Evolutionary conservation across 1,140 invertebrate genomes (phyloP).

Genomic region (Apis cerana): DNA sequence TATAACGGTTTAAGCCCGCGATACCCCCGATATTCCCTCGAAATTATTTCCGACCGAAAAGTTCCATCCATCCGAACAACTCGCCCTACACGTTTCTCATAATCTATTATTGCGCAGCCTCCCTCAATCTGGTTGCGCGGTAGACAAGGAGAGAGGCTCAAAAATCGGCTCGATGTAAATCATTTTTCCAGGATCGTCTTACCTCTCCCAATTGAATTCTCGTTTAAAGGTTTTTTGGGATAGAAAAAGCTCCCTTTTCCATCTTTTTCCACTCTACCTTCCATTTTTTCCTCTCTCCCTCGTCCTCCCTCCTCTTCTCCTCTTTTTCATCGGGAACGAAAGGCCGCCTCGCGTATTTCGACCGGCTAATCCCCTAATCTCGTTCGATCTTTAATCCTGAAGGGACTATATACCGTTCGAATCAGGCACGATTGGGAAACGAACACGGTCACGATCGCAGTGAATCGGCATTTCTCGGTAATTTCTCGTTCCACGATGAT

Average conservation of each 20-base stretch:
- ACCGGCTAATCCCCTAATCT: slow-evolving; percentile 32
- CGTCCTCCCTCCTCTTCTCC: not conserved
- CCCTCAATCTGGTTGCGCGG: not conserved
- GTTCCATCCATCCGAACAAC: no score
- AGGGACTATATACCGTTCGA: not conserved
- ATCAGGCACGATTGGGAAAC: not conserved
- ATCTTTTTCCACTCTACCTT: no score
- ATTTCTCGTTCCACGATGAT: not conserved
- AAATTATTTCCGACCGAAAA: not conserved
- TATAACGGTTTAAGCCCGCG: not conserved
- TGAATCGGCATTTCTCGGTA: not conserved
- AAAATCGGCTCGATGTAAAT: not conserved
- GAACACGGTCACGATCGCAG: no score
- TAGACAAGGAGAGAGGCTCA: not conserved
- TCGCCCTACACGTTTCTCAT: not conserved
- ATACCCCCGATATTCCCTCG: no score
- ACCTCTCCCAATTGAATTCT: not conserved
- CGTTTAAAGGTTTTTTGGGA: not conserved
- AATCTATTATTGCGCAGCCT: not conserved
- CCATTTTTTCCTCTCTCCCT: not conserved
- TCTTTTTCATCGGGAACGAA: not conserved
- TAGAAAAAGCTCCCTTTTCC: not conserved
- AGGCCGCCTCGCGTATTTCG: slow-evolving; percentile 10
- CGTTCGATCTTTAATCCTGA: slow-evolving; percentile 30
- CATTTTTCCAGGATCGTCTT: not conserved